Base-by-base conservation (phyloP, 2,888 invertebrate genomes). In the Sarcophaga rosellei region DNA sequence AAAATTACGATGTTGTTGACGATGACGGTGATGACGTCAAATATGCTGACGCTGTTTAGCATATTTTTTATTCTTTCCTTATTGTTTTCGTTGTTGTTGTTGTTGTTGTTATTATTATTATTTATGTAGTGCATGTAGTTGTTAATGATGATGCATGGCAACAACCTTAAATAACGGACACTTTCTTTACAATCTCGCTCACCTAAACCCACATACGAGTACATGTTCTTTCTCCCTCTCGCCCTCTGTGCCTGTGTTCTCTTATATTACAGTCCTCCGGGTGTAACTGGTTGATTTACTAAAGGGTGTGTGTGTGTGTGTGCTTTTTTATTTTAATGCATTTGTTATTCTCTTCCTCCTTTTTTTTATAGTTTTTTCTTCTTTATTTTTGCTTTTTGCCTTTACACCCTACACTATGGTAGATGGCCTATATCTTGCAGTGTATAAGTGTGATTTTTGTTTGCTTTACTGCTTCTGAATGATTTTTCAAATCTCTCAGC, bases 81-180 rank as follows among this genome's bases (percentile, higher is more conserved):
- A 53, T 4, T 47, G 47, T 4, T 47, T 68, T 81, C 47, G 69
- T 65, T 82, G 20, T 63, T 45, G 35, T 57, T 65, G 12, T 25
- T 20, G 45, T 21, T 59, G 47, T 65, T 47, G 15, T 47, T 47
- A 15, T 35, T 35, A 62, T 81, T 61, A 62, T 63, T 66, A 17
- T 76, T 82, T 20, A 57, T 45, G 44, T 63, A 57, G n/a, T 57
- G 10, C n/a, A 21, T 63, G 47, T 65, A 47, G 57, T 59, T 68
- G 63, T 25, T 35, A 57, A 70, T 59, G 70, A 66, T 65, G 68
- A 68, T 79, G 73, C 77, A 86, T 84, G 84, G 84, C 86, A 84
- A 86, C 86, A 86, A 84, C 74, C 77, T 86, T 73, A 81, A 73
- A 61, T 70, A 20, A 45, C 53, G 73, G 53, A 45, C 72, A 73